Evolutionary conservation across 2,888 invertebrate genomes (phyloP), one percentile per base, ranked within the genome.

Genomic region (Plutella xylostella): DNA sequence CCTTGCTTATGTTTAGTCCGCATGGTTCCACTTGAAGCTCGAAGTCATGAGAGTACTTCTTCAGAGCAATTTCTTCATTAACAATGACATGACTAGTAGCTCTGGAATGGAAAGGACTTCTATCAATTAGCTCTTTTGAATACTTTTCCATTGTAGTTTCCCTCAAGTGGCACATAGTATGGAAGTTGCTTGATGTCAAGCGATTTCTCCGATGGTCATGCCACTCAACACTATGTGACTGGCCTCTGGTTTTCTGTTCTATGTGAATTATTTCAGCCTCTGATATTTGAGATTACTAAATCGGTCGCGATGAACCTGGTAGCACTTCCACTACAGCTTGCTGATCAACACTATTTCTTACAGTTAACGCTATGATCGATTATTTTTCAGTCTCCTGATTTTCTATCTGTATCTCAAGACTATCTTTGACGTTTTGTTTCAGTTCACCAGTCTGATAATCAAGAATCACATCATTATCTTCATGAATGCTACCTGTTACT

Each of bases 11-110:
- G 28, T 34, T 35, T 9, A 43, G 18, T 5, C 43, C 47, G 40
- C 47, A 43, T 20, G 25, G 14, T 40, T 46, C 33, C 19, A 42
- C 42, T 19, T 42, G 17, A 3, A 46, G 38, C 7, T 31, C 46
- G 31, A 30, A 46, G n/a, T 28, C 28, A 1, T 4, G 1, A 7
- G 11, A 7, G 15, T 40, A 40, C 17, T 25, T 40, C 3, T 25
- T 17, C 6, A 40, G 5, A 6, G 42, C 42, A 31, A 42, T 25
- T 31, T 33, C 21, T 34, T 42, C 42, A 42, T 42, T 33, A 14
- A 30, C 4, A 15, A 33, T 42, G 12, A 31, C 39, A n/a, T 39
- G 39, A 22, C 14, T 39, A 2, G 22, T 39, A 2, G 39, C 39
- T 14, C 20, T 39, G 4, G 39, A 39, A 14, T 20, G 4, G n/a